Evolutionary conservation across 2,888 invertebrate genomes (phyloP).

Genomic region (Morpho achilles): DNA sequence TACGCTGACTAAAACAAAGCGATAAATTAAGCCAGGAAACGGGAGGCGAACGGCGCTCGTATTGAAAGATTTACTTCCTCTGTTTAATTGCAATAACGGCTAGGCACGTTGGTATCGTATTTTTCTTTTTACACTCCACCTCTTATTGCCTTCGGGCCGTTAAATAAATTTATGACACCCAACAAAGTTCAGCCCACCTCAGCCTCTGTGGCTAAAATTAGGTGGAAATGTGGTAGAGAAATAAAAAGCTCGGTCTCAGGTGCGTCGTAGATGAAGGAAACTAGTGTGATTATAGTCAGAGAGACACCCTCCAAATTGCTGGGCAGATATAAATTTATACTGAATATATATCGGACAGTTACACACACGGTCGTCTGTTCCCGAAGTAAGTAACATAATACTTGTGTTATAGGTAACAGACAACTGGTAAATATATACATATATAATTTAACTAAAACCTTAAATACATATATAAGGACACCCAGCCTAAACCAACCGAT

Average conservation of each 20-base stretch:
- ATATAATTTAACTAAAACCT: too few species aligned
- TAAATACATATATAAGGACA: too few species aligned
- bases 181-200: constrained; percentile 77
- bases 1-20: constrained; percentile 76
- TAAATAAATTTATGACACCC: constrained; percentile 79
- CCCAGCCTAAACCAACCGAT: too few species aligned
- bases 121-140: constrained; percentile 79
- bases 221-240: constrained; percentile 72
- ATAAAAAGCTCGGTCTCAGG: constrained; percentile 73
- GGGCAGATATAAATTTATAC: too few species aligned
- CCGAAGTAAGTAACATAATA: too few species aligned
- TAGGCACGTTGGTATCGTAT: constrained; percentile 80
- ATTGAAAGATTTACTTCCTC: constrained; percentile 80
- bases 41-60: constrained; percentile 73
- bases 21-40: constrained; percentile 75
- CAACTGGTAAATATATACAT: too few species aligned
- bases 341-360: too few species aligned
- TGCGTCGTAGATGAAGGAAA: constrained; percentile 54
- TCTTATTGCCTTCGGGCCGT: constrained; percentile 78
- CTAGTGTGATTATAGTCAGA: constrained; percentile 46
- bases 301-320: background rate
- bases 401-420: too few species aligned
- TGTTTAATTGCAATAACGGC: constrained; percentile 80
- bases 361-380: too few species aligned
- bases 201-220: constrained; percentile 66